Evolutionary conservation across 2,888 invertebrate species (phyloP).

Genomic region (Caenorhabditis sp.): DNA sequence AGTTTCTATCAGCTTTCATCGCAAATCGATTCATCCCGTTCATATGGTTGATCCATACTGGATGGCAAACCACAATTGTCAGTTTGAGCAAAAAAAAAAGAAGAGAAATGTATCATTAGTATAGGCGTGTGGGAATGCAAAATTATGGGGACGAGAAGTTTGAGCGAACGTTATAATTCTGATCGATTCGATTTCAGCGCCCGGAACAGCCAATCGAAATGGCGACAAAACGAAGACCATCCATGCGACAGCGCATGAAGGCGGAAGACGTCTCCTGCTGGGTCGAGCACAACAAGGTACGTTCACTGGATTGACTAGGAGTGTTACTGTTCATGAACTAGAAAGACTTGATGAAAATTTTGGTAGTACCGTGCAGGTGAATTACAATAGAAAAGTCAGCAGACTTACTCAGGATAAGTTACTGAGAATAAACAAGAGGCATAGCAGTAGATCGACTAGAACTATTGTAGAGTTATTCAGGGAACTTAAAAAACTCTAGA

Average conservation of each 20-base stretch:
- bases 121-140: no score
- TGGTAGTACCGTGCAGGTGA: no score
- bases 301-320: neutral
- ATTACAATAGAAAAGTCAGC: no score
- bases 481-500: no score
- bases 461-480: no score
- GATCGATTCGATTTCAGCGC: slow-evolving; percentile 18
- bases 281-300: slow-evolving; percentile 55
- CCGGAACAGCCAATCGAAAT: slow-evolving; percentile 6
- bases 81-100: slow-evolving; percentile 1
- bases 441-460: no score
- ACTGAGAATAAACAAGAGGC: no score
- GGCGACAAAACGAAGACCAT: slow-evolving; percentile 23
- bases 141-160: no score
- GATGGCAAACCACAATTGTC: slow-evolving; percentile 43
- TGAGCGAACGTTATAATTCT: no score
- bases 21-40: slow-evolving; percentile 36
- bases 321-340: neutral
- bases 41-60: slow-evolving; percentile 56
- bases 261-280: slow-evolving; percentile 51
- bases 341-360: no score
- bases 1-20: slow-evolving; percentile 22
- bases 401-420: no score
- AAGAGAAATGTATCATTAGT: no score
- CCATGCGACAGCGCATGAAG: slow-evolving; percentile 28